These are phyloP conservation scores for Chirona hameri DNA, from an alignment of 2,888 invertebrate genomes.

Conservation along the genomic window DNA sequence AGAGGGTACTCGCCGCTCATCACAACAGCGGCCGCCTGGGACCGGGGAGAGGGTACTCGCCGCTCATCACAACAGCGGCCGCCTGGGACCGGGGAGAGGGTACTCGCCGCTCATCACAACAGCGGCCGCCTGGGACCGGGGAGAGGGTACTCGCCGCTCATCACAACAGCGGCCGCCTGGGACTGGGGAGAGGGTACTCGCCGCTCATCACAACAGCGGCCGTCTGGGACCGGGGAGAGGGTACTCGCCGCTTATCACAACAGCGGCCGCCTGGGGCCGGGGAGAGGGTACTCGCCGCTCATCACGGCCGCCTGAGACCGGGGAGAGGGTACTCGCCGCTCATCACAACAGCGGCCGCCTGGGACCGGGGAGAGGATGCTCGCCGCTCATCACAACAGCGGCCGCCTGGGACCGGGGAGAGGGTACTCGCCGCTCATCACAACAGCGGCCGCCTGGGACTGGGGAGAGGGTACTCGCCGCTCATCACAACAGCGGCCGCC, in stretches of 20 bases:
- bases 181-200: no score
- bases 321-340: no score
- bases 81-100: background rate
- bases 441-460: slow-evolving; percentile 6
- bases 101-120: no score
- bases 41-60: no score
- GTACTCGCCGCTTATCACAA: no score
- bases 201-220: background rate
- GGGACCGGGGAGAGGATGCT: background rate
- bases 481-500: background rate
- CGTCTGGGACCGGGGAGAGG: background rate
- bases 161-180: slow-evolving; percentile 7
- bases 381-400: background rate
- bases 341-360: background rate
- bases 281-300: no score
- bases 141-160: no score
- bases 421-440: no score
- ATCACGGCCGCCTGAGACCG: slow-evolving; percentile 3
- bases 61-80: background rate
- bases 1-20: no score
- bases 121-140: slow-evolving; percentile 9
- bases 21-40: slow-evolving; percentile 5
- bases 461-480: no score
- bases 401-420: background rate
- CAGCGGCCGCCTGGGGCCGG: slow-evolving; percentile 8